Evolutionary conservation across 2,888 invertebrate species (phyloP), one percentile per base, ranked within the genome.

Genomic region (Sphaeridia pumilis): DNA sequence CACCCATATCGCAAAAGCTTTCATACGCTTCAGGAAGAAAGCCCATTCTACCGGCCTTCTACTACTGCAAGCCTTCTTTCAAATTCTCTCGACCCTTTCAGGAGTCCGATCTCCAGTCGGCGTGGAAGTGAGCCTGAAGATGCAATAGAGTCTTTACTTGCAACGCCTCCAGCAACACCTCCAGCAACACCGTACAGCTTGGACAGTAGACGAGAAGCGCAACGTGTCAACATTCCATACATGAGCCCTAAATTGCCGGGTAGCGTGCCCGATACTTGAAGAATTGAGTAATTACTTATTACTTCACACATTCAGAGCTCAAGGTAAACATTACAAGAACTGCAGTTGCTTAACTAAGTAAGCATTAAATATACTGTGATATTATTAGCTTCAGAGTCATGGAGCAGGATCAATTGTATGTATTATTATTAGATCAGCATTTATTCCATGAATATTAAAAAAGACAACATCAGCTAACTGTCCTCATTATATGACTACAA

Each of bases 231-330:
- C 4, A 38, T 52, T 17, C 52, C 52, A 2, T 46, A 46, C 22
- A 41, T 28, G 5, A 22, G 17, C 7, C 50, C 50, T 7, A 46
- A 46, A 25, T 22, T 52, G 20, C 52, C 52, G 1, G 46, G 46
- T 2, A 36, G 46, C n/a, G 25, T 51, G 2, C 51, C 51, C n/a
- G 50, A 50, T n/a, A n/a, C n/a, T n/a, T n/a, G n/a, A n/a, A n/a
- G n/a, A n/a, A n/a, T n/a, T n/a, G n/a, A n/a, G n/a, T n/a, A n/a
- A n/a, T n/a, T n/a, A n/a, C n/a, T n/a, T n/a, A n/a, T n/a, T n/a
- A n/a, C n/a, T n/a, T n/a, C n/a, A n/a, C n/a, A n/a, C n/a, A n/a
- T n/a, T n/a, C n/a, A n/a, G n/a, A n/a, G n/a, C n/a, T n/a, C n/a
- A n/a, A n/a, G n/a, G n/a, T n/a, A n/a, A n/a, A n/a, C n/a, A n/a